These are phyloP conservation scores for Microplitis deprimator DNA, from an alignment of 2,888 invertebrate genomes.

Conservation along the genomic window DNA sequence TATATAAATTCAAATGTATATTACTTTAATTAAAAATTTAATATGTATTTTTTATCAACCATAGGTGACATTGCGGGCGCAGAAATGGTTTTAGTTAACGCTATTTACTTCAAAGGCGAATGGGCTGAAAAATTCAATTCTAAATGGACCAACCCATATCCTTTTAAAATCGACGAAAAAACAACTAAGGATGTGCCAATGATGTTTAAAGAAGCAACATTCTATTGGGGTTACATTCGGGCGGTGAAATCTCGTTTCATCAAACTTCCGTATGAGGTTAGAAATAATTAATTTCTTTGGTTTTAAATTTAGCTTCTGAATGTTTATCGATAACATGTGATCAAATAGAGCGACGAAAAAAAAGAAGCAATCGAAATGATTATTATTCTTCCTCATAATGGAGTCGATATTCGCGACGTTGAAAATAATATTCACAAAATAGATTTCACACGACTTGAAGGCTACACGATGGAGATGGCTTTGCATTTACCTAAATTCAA, in stretches of 20 bases:
- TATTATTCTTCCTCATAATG: background rate
- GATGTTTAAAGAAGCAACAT: slow-evolving; percentile 77
- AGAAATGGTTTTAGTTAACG: slow-evolving; percentile 79
- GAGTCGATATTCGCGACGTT: background rate
- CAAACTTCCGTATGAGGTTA: slow-evolving; percentile 77
- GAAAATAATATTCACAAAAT: background rate
- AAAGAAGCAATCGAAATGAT: background rate
- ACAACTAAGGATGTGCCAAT: slow-evolving; percentile 77
- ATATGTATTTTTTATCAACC: slow-evolving; percentile 13
- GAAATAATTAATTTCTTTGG: no score
- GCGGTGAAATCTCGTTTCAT: slow-evolving; percentile 76
- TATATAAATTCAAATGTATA: no score
- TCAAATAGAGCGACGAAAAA: slow-evolving; percentile 38
- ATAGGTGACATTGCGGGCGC: slow-evolving; percentile 13
- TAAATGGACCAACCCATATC: slow-evolving; percentile 56
- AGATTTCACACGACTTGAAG: background rate
- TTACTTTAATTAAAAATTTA: no score
- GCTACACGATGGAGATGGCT: background rate
- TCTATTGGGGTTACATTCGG: slow-evolving; percentile 70
- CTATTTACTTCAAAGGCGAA: slow-evolving; percentile 85
- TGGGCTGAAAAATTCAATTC: slow-evolving; percentile 72
- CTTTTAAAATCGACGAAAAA: slow-evolving; percentile 75
- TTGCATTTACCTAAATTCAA: slow-evolving; percentile 81
- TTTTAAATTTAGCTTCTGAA: no score
- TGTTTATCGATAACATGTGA: no score